A percentile compares a stretch with the other conserved stretches of the same genome.
Evolutionary conservation across 2,888 invertebrate species (phyloP).

Genomic region (Hirtodrosophila confusa): DNA sequence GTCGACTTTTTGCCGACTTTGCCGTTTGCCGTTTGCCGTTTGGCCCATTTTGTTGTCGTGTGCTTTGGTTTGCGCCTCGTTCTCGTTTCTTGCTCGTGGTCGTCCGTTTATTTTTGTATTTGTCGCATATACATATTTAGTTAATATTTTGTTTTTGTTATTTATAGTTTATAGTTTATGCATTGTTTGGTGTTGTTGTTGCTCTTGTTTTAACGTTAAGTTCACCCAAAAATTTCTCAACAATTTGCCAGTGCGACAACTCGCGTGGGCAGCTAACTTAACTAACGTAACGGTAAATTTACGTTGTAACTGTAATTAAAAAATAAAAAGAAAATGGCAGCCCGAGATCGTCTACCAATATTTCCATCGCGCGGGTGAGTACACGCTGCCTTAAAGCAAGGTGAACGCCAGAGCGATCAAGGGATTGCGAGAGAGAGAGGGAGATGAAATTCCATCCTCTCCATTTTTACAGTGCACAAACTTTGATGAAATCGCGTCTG

Average conservation of each 20-base stretch:
- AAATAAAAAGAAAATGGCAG: conserved; percentile 88
- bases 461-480: conserved; percentile 91
- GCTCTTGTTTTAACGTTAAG: conserved; percentile 19
- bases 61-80: conserved; percentile 50
- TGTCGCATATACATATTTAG: conserved; percentile 68
- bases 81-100: conserved; percentile 37
- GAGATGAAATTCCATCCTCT: background rate
- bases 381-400: conserved; percentile 91
- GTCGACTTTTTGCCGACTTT: conserved; percentile 18
- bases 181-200: conserved; percentile 37
- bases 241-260: conserved; percentile 23
- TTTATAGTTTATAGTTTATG: conserved; percentile 65
- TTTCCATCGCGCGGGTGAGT: conserved; percentile 98
- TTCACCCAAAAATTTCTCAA: background rate
- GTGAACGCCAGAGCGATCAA: background rate
- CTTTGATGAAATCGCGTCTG: conserved; percentile 97
- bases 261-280: conserved; percentile 1
- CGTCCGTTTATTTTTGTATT: conserved; percentile 69
- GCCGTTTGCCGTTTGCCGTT: conserved; percentile 39
- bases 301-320: conserved; percentile 16
- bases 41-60: conserved; percentile 68
- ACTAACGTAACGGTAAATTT: conserved; percentile 12
- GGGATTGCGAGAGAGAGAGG: background rate
- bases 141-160: conserved; percentile 67
- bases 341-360: conserved; percentile 94